phyloP scores from a whole-genome alignment of 1,140 invertebrate species.

The Cylas formicarius region DNA sequence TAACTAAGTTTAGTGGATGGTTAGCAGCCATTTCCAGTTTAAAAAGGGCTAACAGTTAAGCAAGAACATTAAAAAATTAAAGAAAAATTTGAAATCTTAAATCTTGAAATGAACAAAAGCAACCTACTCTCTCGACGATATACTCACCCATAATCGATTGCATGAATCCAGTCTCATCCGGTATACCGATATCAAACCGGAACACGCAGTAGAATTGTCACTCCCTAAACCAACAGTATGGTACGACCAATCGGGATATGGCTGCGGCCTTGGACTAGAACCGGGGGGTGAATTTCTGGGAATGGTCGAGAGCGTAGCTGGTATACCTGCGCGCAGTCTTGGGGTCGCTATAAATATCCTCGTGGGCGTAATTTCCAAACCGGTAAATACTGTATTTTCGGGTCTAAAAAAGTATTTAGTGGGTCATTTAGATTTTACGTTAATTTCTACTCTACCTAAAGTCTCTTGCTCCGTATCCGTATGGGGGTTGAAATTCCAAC shows the following conservation, averaged over 20 bases:
- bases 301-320: slow-evolving; percentile 62
- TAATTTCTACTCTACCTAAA: slow-evolving; percentile 28
- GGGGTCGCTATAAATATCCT: slow-evolving; percentile 67
- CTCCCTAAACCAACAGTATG: slow-evolving; percentile 62
- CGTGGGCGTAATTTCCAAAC: slow-evolving; percentile 61
- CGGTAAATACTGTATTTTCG: slow-evolving; percentile 66
- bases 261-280: slow-evolving; percentile 60
- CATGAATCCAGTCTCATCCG: slow-evolving; percentile 63
- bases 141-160: slow-evolving; percentile 67
- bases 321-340: slow-evolving; percentile 60
- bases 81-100: too few species aligned
- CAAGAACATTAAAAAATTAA: slow-evolving; percentile 3
- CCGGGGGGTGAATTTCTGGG: slow-evolving; percentile 53
- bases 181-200: slow-evolving; percentile 69
- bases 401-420: slow-evolving; percentile 47
- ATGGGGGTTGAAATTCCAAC: slow-evolving; percentile 59
- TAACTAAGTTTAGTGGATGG: not conserved
- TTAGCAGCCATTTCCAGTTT: too few species aligned
- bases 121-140: too few species aligned
- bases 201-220: slow-evolving; percentile 51
- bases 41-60: too few species aligned
- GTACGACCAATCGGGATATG: slow-evolving; percentile 75
- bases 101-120: too few species aligned
- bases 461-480: slow-evolving; percentile 40
- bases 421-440: too few species aligned